Base-by-base conservation (phyloP, 2,797 vertebrate species). In the Melanotaenia parkinsoni region DNA sequence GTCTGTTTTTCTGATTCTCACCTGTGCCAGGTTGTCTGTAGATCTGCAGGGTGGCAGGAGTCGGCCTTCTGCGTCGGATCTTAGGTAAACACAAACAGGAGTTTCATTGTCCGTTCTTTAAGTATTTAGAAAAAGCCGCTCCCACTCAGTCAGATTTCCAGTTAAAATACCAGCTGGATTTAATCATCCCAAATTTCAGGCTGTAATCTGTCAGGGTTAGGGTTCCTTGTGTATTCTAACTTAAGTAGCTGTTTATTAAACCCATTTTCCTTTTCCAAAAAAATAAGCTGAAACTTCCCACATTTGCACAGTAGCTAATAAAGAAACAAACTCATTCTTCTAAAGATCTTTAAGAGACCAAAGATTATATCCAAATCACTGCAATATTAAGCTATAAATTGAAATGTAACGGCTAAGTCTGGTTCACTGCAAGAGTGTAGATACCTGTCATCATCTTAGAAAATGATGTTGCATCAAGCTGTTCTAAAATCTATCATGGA, bases 11-110 rank as follows among this genome's bases (percentile, higher is more conserved):
- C 50, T 67, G 53, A 6, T 11, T 50, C 78, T 80, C 81, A 91
- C 88, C 89, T 89, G 85, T 50, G 38, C 84, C 85, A 62, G 90
- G 89, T 78, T 88, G 91, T 86, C 88, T 90, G 86, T 92, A 92
- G 86, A 92, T 92, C 88, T 92, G 91, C 87, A 92, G 88, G 1
- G 90, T 92, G 7, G 91, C 91, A 12, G 90, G 91, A 74, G 91
- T 92, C 0, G 91, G 91, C 84, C 91, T 72, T 81, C 91, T 86
- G 68, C 91, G 90, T 9, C 91, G 89, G 64, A 92, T 92, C 91
- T 92, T 76, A 79, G 13, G 22, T 38, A 43, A 81, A 81, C 51
- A 79, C 37, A 35, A 16, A 62, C 54, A 57, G 14, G 18, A 8
- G 5, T 47, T n/a, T 47, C 14, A 40, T 10, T 40, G 38, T 40